phyloP scores from a whole-genome alignment of 2,888 invertebrate species.

The Xestia c-nigrum region DNA sequence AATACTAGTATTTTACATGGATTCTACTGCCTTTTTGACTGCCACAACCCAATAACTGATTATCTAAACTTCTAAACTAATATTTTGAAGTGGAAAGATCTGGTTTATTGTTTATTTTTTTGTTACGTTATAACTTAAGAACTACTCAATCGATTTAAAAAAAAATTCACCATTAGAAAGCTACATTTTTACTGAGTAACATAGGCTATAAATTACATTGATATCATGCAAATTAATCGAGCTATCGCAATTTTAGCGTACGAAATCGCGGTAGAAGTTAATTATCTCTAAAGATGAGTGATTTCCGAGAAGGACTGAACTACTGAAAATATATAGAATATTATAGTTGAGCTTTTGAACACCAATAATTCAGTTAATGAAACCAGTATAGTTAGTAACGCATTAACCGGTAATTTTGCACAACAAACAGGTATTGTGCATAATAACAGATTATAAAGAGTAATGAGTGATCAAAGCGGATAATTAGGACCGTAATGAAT shows the following conservation, averaged over 20 bases:
- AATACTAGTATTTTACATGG: background rate
- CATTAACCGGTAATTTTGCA: constrained; percentile 9
- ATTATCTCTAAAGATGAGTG: background rate
- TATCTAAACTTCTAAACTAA: no score
- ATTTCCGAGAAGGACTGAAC: background rate
- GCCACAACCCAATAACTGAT: background rate
- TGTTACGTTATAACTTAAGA: no score
- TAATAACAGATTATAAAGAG: constrained; percentile 27
- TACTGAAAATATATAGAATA: background rate
- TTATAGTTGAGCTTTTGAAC: background rate
- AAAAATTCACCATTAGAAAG: no score
- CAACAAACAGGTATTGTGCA: background rate
- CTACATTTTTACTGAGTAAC: no score
- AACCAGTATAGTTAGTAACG: background rate
- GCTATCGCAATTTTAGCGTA: no score
- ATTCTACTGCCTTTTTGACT: background rate
- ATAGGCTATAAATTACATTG: no score
- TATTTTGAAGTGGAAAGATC: no score
- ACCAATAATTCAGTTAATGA: constrained; percentile 26
- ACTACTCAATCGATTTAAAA: no score
- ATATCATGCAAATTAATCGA: no score
- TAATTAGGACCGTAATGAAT: constrained; percentile 43
- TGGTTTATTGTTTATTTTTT: no score
- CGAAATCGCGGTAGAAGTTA: no score
- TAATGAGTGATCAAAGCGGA: constrained; percentile 52